Percentiles rank a stretch among this genome's conserved stretches.
These are phyloP conservation scores for Hesperophylax magnus DNA, from an alignment of 1,140 invertebrate genomes.

Conservation along the genomic window DNA sequence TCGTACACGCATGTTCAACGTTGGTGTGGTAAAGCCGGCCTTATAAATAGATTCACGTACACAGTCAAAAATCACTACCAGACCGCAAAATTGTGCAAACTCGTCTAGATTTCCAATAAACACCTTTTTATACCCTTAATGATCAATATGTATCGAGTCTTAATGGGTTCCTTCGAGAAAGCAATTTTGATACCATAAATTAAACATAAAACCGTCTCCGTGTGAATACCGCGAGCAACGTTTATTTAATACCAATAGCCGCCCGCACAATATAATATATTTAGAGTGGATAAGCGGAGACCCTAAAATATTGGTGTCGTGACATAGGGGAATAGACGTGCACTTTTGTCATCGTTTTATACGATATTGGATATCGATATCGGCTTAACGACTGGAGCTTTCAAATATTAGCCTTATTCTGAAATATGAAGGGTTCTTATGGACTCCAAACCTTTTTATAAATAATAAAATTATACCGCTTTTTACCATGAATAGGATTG, in stretches of 20 bases:
- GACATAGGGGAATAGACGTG: neutral
- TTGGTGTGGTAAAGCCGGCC: no score
- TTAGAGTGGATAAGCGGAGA: neutral
- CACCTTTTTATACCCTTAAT: no score
- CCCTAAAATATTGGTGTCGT: slow-evolving; percentile 29
- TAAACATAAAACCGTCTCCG: neutral
- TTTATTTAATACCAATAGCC: slow-evolving; percentile 1
- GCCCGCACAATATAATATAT: neutral
- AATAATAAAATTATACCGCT: no score
- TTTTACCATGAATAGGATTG: no score
- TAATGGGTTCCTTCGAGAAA: no score
- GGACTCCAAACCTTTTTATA: neutral
- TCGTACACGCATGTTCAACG: no score
- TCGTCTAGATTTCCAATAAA: no score
- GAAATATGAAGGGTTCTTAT: slow-evolving; percentile 19
- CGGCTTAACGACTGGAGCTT: slow-evolving; percentile 11
- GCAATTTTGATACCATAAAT: no score
- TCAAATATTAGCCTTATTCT: slow-evolving; percentile 24
- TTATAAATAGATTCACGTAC: no score
- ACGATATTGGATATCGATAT: slow-evolving; percentile 24
- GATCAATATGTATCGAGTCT: no score
- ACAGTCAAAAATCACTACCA: no score
- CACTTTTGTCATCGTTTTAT: slow-evolving; percentile 34
- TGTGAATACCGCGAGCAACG: neutral
- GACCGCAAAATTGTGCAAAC: no score